phyloP scores from a whole-genome alignment of 2,888 invertebrate species.

The Lasioglossum leucozonium region DNA sequence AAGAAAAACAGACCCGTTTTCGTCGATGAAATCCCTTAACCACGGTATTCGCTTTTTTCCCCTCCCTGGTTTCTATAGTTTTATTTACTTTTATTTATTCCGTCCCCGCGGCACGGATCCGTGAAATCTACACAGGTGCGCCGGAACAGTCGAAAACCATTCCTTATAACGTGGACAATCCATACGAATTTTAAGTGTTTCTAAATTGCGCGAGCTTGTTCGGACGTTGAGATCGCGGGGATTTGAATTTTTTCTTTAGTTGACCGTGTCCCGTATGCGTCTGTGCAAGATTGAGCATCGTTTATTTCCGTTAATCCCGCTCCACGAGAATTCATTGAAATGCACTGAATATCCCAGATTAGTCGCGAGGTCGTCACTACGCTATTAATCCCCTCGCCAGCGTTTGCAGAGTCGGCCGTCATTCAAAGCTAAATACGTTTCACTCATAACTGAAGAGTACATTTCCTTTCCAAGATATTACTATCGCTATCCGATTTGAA shows the following conservation, averaged over 20 bases:
- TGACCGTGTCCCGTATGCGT: neutral
- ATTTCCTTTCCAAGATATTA: neutral
- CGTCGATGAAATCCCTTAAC: slow-evolving; percentile 22
- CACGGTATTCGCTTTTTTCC: slow-evolving; percentile 29
- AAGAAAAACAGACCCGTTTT: slow-evolving; percentile 41
- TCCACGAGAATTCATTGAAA: neutral
- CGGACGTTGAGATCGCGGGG: neutral
- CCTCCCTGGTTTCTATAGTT: neutral
- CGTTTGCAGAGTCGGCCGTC: neutral
- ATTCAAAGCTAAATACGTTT: neutral
- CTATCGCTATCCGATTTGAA: neutral
- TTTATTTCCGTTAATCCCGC: neutral
- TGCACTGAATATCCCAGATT: neutral
- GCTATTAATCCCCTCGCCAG: neutral
- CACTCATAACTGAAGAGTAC: neutral
- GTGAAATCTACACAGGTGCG: slow-evolving; percentile 19
- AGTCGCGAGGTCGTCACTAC: neutral
- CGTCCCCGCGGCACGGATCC: neutral
- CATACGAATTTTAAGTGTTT: neutral
- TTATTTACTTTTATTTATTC: slow-evolving; percentile 16
- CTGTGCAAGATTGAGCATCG: neutral
- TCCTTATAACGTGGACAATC: neutral
- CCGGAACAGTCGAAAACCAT: slow-evolving; percentile 20
- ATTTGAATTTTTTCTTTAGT: neutral
- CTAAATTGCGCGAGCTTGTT: neutral